phyloP scores from a whole-genome alignment of 2,797 vertebrate genomes.

The Columba guinea region DNA sequence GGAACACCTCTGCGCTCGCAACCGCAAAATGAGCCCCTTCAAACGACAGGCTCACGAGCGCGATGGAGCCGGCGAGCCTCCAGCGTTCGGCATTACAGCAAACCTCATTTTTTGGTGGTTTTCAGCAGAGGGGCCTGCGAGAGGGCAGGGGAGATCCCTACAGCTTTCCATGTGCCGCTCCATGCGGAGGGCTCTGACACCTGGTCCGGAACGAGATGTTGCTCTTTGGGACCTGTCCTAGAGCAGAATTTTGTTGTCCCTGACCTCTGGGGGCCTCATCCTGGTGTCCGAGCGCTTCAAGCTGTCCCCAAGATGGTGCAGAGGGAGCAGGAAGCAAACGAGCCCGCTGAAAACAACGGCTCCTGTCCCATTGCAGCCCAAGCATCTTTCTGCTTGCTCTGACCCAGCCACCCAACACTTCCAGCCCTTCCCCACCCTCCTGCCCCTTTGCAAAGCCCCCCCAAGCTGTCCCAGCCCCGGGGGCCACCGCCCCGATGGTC shows the following conservation, averaged over 20 bases:
- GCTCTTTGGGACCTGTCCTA: not conserved
- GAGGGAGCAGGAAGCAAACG: not conserved
- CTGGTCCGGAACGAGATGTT: not conserved
- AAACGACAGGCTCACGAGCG: not conserved
- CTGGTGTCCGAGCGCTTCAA: fast-evolving
- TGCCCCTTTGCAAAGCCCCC: too few relatives aligned
- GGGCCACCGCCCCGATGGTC: not conserved
- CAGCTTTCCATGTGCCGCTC: not conserved
- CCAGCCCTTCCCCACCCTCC: too few relatives aligned
- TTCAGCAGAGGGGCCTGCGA: not conserved
- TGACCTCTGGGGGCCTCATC: not conserved
- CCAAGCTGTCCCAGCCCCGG: not conserved
- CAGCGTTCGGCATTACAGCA: not conserved
- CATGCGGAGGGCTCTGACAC: not conserved
- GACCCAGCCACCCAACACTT: not conserved
- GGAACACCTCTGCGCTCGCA: not conserved
- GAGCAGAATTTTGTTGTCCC: not conserved
- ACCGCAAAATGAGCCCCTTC: not conserved
- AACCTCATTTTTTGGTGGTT: not conserved
- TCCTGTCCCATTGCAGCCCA: not conserved
- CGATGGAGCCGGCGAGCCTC: not conserved
- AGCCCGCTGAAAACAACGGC: fast-evolving
- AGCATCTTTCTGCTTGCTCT: not conserved
- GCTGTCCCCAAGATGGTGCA: fast-evolving
- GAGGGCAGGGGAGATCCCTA: not conserved